These are phyloP conservation scores for Mamestra brassicae DNA, from an alignment of 2,888 invertebrate species.

Conservation along the genomic window DNA sequence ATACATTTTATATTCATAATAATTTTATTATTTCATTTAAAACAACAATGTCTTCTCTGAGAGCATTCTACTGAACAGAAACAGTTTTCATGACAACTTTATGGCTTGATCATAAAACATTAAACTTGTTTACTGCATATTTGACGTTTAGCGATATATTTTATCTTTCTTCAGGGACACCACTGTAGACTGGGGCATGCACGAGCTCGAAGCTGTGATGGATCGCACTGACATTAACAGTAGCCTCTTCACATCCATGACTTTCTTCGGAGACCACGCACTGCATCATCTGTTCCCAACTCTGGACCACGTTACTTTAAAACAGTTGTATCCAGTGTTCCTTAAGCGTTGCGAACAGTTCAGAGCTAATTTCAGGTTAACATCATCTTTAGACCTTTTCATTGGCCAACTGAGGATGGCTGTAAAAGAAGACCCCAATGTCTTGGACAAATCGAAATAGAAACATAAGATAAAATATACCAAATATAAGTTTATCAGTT, in stretches of 20 bases:
- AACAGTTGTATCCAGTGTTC: conserved; percentile 92
- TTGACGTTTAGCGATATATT: conserved; percentile 11
- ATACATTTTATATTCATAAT: not conserved
- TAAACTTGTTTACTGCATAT: conserved; percentile 17
- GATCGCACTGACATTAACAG: conserved; percentile 93
- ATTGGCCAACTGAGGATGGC: conserved; percentile 81
- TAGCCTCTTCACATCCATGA: conserved; percentile 92
- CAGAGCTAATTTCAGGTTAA: conserved; percentile 86
- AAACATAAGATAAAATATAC: not conserved
- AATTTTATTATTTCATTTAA: not conserved
- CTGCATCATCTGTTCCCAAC: conserved; percentile 96
- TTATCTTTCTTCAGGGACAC: conserved; percentile 78
- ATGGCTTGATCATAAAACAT: conserved; percentile 14
- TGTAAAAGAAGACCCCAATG: conserved; percentile 75
- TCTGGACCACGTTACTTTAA: conserved; percentile 93
- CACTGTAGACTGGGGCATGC: conserved; percentile 94
- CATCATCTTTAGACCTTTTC: conserved; percentile 78
- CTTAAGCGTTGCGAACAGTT: conserved; percentile 92
- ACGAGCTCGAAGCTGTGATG: conserved; percentile 94
- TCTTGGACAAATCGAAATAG: conserved; percentile 46
- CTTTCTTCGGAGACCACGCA: conserved; percentile 94
- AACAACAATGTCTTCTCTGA: not conserved
- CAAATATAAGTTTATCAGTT: no score
- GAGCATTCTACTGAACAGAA: not conserved
- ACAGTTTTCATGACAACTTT: conserved; percentile 17